Evolutionary conservation across 2,888 invertebrate genomes (phyloP).

Genomic region (Epistrophella euchroma): DNA sequence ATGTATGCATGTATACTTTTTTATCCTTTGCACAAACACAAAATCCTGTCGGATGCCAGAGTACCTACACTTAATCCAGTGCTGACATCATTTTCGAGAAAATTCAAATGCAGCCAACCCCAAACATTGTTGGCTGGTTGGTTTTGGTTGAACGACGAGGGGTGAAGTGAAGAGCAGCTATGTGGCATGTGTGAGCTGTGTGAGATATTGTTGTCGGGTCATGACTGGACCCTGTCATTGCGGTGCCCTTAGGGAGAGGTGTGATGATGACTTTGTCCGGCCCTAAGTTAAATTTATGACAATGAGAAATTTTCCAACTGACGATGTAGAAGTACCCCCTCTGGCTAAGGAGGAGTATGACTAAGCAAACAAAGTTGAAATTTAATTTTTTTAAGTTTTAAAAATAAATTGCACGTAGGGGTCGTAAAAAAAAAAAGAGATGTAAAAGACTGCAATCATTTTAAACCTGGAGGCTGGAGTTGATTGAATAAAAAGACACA

Average conservation of each 20-base stretch:
- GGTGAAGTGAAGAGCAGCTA: not conserved
- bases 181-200: conserved; percentile 18
- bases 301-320: conserved; percentile 9
- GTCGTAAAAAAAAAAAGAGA: too few species aligned
- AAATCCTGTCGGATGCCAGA: conserved; percentile 29
- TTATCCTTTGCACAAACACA: conserved; percentile 29
- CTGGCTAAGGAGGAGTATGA: not conserved
- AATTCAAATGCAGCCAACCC: conserved; percentile 35
- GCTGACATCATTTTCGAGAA: conserved; percentile 47
- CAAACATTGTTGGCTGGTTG: not conserved
- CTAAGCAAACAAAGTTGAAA: not conserved
- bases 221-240: conserved; percentile 33
- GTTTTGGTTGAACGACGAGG: not conserved
- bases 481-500: too few species aligned
- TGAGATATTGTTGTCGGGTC: conserved; percentile 32
- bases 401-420: not conserved
- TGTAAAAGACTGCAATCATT: too few species aligned
- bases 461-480: too few species aligned
- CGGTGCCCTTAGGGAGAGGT: conserved; percentile 16
- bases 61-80: conserved; percentile 36
- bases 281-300: conserved; percentile 17
- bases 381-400: not conserved
- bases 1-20: not conserved
- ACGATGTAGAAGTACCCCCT: not conserved
- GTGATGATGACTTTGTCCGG: conserved; percentile 31